These are phyloP conservation scores for Perccottus glenii DNA, from an alignment of 2,113 vertebrate genomes.

Conservation along the genomic window DNA sequence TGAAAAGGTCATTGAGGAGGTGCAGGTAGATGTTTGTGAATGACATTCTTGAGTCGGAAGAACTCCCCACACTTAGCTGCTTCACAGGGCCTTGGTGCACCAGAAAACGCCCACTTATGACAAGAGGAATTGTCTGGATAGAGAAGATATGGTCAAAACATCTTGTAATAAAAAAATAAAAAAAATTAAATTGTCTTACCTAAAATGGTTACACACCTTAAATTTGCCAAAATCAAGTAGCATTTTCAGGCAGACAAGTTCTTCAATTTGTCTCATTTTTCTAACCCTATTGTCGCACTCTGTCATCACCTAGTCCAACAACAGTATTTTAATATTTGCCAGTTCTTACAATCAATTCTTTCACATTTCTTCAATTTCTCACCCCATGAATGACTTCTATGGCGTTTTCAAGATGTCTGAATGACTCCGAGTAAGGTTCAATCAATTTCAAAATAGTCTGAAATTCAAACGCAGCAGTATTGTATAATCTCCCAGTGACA, in stretches of 20 bases:
- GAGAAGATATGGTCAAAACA: not conserved
- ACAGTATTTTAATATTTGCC: not conserved
- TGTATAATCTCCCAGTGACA: not conserved
- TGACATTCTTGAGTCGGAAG: constrained; percentile 38
- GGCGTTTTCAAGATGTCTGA: constrained; percentile 59
- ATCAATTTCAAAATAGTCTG: constrained; percentile 78
- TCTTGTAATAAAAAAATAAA: too few relatives aligned
- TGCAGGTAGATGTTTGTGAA: constrained; percentile 70
- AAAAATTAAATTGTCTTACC: too few relatives aligned
- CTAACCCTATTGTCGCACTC: constrained; percentile 71
- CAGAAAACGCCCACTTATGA: constrained; percentile 75
- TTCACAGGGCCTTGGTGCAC: constrained; percentile 74
- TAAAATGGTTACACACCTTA: constrained; percentile 67
- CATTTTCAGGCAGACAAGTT: constrained; percentile 78
- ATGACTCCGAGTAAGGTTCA: constrained; percentile 17
- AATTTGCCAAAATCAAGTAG: constrained; percentile 75
- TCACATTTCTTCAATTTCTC: not conserved
- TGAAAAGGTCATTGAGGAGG: constrained; percentile 79
- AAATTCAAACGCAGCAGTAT: constrained; percentile 7
- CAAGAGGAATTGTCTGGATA: constrained; percentile 74
- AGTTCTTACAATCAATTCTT: not conserved
- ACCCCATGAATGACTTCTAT: constrained; percentile 75
- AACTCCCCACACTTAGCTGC: constrained; percentile 57
- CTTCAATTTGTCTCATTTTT: constrained; percentile 79
- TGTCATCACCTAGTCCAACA: constrained; percentile 67